phyloP scores from a whole-genome alignment of 1,140 invertebrate genomes.

The Pollicipes pollicipes region DNA sequence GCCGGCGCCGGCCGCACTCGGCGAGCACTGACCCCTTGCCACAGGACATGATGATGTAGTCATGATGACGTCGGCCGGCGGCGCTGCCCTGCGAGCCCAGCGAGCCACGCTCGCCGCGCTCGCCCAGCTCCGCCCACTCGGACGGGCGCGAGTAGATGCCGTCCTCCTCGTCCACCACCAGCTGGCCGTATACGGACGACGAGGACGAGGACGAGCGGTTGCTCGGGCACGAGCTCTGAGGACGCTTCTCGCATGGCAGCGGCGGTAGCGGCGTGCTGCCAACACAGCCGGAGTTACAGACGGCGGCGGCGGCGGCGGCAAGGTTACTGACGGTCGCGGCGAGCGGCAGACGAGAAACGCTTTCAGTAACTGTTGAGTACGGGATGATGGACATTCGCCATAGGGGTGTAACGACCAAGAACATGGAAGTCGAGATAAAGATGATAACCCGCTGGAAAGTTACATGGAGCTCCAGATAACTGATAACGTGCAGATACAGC shows the following conservation, averaged over 20 bases:
- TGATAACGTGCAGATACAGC: too few species aligned
- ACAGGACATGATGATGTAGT: background rate
- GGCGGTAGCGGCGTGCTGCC: background rate
- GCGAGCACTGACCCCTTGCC: background rate
- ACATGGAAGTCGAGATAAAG: too few species aligned
- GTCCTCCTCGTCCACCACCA: background rate
- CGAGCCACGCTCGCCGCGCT: background rate
- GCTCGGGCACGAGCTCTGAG: background rate
- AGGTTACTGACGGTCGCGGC: too few species aligned
- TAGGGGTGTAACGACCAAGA: too few species aligned
- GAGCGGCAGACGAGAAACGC: too few species aligned
- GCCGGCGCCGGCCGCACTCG: too few species aligned
- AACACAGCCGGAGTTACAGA: background rate
- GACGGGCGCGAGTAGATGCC: background rate
- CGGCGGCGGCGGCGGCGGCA: too few species aligned
- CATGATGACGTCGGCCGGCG: background rate
- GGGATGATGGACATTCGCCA: too few species aligned
- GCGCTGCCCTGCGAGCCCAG: background rate
- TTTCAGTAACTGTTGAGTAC: too few species aligned
- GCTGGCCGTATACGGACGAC: background rate
- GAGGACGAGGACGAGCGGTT: background rate
- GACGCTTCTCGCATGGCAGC: background rate
- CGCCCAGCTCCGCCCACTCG: background rate
- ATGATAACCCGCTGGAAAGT: too few species aligned
- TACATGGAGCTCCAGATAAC: too few species aligned